These are phyloP conservation scores for Schizothorax lantsangensis DNA, from an alignment of 2,797 vertebrate species.

Conservation along the genomic window DNA sequence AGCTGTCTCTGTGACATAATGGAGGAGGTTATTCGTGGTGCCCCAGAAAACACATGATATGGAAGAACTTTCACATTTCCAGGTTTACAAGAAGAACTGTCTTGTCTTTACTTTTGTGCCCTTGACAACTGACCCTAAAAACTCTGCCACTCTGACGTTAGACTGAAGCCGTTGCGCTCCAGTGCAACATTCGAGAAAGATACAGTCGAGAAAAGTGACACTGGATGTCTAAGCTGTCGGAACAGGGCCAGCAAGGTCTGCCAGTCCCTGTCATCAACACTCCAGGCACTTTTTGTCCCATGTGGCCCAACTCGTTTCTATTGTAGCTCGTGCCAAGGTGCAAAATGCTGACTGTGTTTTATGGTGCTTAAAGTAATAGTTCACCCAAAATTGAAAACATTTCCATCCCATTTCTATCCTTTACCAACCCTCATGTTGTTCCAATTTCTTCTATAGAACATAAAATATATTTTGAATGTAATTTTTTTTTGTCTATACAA, in stretches of 20 bases:
- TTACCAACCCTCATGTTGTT: neutral
- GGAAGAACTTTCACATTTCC: conserved; percentile 19
- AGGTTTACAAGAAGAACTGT: conserved; percentile 29
- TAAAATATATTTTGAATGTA: neutral
- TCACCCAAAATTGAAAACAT: no score
- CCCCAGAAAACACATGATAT: conserved; percentile 19
- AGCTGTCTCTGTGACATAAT: conserved; percentile 55
- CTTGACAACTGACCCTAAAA: neutral
- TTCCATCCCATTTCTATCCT: neutral
- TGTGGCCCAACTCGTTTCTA: neutral
- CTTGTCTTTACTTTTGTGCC: neutral
- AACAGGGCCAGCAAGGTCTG: conserved; percentile 22
- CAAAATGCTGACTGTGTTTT: conserved; percentile 18
- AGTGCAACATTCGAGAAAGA: neutral
- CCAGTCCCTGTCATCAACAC: conserved; percentile 12
- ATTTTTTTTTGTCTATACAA: neutral
- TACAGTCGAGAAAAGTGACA: conserved; percentile 14
- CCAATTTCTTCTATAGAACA: neutral
- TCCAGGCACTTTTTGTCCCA: conserved; percentile 7
- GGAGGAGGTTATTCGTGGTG: conserved; percentile 20
- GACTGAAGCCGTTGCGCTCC: neutral
- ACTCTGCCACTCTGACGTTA: neutral
- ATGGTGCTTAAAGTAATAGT: neutral
- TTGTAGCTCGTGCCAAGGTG: neutral
- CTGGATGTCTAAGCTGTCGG: conserved; percentile 33